Evolutionary conservation across 1,140 invertebrate genomes (phyloP), one percentile per base, ranked within the genome.

Genomic region (Drosophila rufa): DNA sequence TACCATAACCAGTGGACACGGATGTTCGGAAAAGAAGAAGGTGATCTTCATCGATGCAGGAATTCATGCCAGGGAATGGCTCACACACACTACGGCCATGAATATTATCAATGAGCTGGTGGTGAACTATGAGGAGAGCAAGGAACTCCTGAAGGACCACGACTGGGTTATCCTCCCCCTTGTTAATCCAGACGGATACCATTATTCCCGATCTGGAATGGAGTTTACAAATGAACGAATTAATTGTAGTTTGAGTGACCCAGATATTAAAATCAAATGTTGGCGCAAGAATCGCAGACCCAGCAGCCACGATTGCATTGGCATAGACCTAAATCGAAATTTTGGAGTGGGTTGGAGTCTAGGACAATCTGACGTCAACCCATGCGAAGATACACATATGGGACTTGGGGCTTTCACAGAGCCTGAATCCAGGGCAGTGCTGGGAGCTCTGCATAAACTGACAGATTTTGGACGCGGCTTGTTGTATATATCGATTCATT

Each of bases 171-270:
- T 82, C 1, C 30, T 82, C 57, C 80, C 80, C 0, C 17, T 66
- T 45, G 47, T 57, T 22, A 82, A 82, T 55, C 68, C 79, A 14
- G 80, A 82, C 47, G 80, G 80, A 0, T 81, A 81, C 17, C 46
- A 19, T 15, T 81, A 45, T n/a, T 81, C 80, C 4, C 58, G 67
- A 9, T 25, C 30, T 2, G 33, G 30, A 55, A 22, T 14, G 11
- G 9, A 17, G 27, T 51, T 51, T 8, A 51, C 15, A 17, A n/a
- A 51, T 51, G 25, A 51, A 8, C 51, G 8, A 6, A 47, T n/a
- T 0, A 9, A 60, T 11, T 51, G 48, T 27, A 27, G 25, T 27
- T 27, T 27, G 25, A 27, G 25, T 27, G 25, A 27, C 5, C 25
- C 25, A 17, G 48, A 51, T n/a, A 25, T 4, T 2, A 3, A 11